A percentile compares a stretch with the other conserved stretches of the same genome.
Evolutionary conservation across 2,888 invertebrate genomes (phyloP).

Genomic region (Melanotus villosus): DNA sequence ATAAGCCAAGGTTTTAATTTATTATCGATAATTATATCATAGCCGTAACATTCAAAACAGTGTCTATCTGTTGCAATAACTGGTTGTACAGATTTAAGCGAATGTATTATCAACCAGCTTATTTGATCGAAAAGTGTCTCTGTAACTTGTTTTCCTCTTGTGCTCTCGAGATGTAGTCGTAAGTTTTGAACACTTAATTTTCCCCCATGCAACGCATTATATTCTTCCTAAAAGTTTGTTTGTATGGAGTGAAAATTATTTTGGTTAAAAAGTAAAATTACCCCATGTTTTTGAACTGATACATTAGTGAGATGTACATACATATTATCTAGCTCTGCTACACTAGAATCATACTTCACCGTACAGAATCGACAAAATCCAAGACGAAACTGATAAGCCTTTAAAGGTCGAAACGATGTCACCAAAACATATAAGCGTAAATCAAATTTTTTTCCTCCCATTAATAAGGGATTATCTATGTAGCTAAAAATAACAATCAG

Average conservation of each 20-base stretch:
- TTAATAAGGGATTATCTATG: conserved; percentile 94
- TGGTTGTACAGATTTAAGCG: conserved; percentile 91
- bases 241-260: background rate
- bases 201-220: conserved; percentile 94
- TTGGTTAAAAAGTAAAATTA: conserved; percentile 66
- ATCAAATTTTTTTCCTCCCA: conserved; percentile 97
- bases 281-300: conserved; percentile 97
- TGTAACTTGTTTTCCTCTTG: conserved; percentile 89
- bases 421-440: conserved; percentile 92
- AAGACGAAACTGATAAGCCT: conserved; percentile 91
- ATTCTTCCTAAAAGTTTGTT: conserved; percentile 80
- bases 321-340: conserved; percentile 90
- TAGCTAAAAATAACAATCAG: conserved; percentile 70
- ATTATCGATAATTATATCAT: conserved; percentile 96
- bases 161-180: conserved; percentile 90
- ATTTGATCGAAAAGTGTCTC: conserved; percentile 91
- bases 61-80: conserved; percentile 95
- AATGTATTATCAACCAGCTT: conserved; percentile 92
- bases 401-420: conserved; percentile 93
- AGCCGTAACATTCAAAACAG: conserved; percentile 95
- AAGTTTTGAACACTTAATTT: conserved; percentile 95
- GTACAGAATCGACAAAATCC: conserved; percentile 98
- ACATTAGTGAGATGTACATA: conserved; percentile 97
- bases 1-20: conserved; percentile 94
- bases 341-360: conserved; percentile 93